phyloP scores from a whole-genome alignment of 2,113 vertebrate genomes.

The Sinocyclocheilus rhinocerous region DNA sequence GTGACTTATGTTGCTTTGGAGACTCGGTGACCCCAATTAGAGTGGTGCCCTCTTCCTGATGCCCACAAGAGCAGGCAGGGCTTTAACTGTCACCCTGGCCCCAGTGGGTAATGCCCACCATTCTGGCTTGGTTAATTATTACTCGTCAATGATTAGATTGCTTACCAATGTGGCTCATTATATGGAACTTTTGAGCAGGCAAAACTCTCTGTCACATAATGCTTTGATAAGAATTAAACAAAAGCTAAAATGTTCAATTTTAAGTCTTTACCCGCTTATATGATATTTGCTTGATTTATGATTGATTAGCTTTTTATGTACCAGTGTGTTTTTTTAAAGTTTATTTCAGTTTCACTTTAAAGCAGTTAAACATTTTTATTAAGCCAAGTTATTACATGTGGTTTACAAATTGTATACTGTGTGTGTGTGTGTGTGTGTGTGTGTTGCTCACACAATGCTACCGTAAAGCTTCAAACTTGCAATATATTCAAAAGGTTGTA shows the following conservation, averaged over 20 bases:
- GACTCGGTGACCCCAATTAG: slow-evolving; percentile 57
- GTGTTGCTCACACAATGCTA: neutral
- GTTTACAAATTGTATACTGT: neutral
- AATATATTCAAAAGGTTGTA: neutral
- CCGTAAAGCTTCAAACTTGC: neutral
- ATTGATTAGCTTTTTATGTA: neutral
- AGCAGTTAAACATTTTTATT: neutral
- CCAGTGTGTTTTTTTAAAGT: neutral
- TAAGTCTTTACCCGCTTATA: neutral
- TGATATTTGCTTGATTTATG: neutral
- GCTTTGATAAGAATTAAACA: neutral
- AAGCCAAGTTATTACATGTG: neutral
- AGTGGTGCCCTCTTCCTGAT: slow-evolving; percentile 18
- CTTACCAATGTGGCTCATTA: slow-evolving; percentile 13
- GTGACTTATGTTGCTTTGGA: slow-evolving; percentile 36
- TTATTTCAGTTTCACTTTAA: neutral
- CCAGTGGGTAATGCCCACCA: slow-evolving; percentile 11
- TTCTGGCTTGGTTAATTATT: slow-evolving; percentile 43
- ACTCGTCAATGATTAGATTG: slow-evolving; percentile 13
- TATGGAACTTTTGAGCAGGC: neutral
- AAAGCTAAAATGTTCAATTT: neutral
- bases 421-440: too few relatives aligned
- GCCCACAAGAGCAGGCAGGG: slow-evolving; percentile 31
- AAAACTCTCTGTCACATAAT: neutral
- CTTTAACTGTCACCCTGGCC: slow-evolving; percentile 23